A percentile compares a stretch with the other conserved stretches of the same genome.
Evolutionary conservation across 2,797 vertebrate genomes (phyloP).

Genomic region (Acanthurus lineatus): DNA sequence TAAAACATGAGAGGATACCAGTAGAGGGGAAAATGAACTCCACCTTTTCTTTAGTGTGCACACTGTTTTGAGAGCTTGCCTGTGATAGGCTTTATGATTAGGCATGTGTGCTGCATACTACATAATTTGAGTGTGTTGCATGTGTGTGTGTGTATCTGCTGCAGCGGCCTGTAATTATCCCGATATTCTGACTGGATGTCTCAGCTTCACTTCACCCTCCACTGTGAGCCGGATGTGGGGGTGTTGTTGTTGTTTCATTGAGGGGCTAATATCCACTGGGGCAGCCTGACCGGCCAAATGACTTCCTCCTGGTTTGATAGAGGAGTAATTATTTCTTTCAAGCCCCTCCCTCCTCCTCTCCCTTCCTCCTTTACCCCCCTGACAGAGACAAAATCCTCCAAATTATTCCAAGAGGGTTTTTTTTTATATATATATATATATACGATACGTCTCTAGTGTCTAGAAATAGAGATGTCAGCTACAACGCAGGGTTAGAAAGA

Average conservation of each 20-base stretch:
- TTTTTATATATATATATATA: neutral
- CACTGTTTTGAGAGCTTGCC: neutral
- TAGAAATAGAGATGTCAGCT: constrained; percentile 42
- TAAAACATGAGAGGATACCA: neutral
- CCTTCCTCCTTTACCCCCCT: constrained; percentile 50
- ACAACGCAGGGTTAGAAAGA: constrained; percentile 27
- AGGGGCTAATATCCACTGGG: constrained; percentile 74
- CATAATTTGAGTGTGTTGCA: constrained; percentile 20
- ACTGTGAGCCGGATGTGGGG: constrained; percentile 66
- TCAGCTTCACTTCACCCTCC: constrained; percentile 51
- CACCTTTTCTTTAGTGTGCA: neutral
- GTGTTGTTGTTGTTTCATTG: constrained; percentile 72
- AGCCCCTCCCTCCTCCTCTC: constrained; percentile 65
- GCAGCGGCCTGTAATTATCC: constrained; percentile 54
- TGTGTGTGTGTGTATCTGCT: constrained; percentile 23
- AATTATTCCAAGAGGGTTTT: constrained; percentile 33
- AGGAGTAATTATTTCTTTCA: constrained; percentile 78
- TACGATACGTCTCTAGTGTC: constrained; percentile 12
- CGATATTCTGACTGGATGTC: constrained; percentile 48
- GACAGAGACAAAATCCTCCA: constrained; percentile 46
- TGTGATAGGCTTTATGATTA: constrained; percentile 6
- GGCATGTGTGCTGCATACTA: constrained; percentile 8
- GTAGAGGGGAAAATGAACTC: neutral
- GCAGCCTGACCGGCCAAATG: constrained; percentile 68
- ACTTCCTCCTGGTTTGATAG: constrained; percentile 77